Base-by-base conservation (phyloP, 2,797 vertebrate genomes). In the Falco novaeseelandiae region DNA sequence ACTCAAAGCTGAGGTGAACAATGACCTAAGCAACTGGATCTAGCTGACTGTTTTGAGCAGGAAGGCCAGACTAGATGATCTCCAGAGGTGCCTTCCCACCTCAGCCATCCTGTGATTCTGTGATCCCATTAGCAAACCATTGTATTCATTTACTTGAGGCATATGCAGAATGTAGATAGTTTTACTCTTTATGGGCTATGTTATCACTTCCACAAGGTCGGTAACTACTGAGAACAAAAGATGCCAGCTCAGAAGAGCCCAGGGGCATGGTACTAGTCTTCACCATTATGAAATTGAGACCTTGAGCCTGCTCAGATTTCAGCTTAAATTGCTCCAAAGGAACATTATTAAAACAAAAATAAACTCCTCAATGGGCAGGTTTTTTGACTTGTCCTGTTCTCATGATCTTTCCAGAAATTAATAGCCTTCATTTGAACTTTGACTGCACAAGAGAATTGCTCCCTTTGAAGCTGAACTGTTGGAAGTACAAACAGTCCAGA, bases 381-480 rank as follows among this genome's bases (percentile, higher is more conserved):
- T 34, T 94, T 87, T 65, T 86, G 63, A 90, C 54, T 89, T 66
- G 66, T 87, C 38, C 42, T 40, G 59, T 70, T 89, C 83, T 82
- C 55, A 76, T 44, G 29, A 95, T 84, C 72, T 48, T 81, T 83
- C 55, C 58, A 92, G 90, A 95, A 97, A 82, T 89, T 84, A 96
- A 84, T 54, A 95, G 73, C 62, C 58, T 92, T 79, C 88, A 92
- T 96, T 97, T 92, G 94, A 94, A 95, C 86, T 83, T 76, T 79
- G 86, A 76, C 77, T 89, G 86, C 54, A 83, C 58, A 86, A 86
- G 32, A 86, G 66, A 94, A 89, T 78, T 83, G 38, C n/a, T 89
- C 34, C 66, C 51, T 90, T 87, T 87, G 59, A 88, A 91, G 51
- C 36, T 82, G 66, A 84, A 55, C 77, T 40, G 9, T 42, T 93